phyloP scores from a whole-genome alignment of 30 jellyfish, hydroid and myxozoan genomes.

The Hydractinia symbiolongicarpus region DNA sequence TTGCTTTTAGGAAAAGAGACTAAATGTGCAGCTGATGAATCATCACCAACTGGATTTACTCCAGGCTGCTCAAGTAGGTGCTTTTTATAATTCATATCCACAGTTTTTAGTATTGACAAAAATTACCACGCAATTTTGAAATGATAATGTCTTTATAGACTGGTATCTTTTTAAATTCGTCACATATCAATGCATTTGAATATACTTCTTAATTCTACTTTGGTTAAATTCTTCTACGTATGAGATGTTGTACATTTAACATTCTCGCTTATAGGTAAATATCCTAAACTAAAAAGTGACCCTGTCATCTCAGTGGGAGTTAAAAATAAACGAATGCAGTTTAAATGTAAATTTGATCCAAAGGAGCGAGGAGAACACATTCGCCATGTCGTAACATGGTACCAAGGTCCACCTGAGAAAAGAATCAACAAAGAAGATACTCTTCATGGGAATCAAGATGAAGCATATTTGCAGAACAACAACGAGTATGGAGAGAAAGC shows the following conservation, averaged over 20 bases:
- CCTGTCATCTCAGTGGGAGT: slow-evolving; percentile 60
- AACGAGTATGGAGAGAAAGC: slow-evolving; percentile 18
- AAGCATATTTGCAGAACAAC: slow-evolving; percentile 30
- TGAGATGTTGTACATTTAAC: background rate
- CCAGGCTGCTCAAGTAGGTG: slow-evolving; percentile 81
- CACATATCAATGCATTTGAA: background rate
- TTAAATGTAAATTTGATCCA: slow-evolving; percentile 52
- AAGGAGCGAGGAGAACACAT: slow-evolving; percentile 31
- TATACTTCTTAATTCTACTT: background rate
- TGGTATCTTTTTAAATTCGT: background rate
- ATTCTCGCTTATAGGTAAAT: slow-evolving; percentile 38
- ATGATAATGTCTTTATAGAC: background rate
- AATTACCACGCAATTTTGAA: background rate
- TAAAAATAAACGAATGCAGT: slow-evolving; percentile 38
- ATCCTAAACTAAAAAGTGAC: slow-evolving; percentile 34
- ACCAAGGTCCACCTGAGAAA: slow-evolving; percentile 39
- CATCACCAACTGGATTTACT: slow-evolving; percentile 71
- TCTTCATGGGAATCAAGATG: slow-evolving; percentile 21
- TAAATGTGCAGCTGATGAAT: slow-evolving; percentile 62
- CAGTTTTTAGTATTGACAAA: background rate
- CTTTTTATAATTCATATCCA: background rate
- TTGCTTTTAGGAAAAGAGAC: slow-evolving; percentile 51
- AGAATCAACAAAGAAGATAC: background rate
- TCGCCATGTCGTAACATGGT: slow-evolving; percentile 45
- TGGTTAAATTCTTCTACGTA: background rate